Conservation (phyloP, 1,140 invertebrate species). For the Drosophila sucinea region DNA sequence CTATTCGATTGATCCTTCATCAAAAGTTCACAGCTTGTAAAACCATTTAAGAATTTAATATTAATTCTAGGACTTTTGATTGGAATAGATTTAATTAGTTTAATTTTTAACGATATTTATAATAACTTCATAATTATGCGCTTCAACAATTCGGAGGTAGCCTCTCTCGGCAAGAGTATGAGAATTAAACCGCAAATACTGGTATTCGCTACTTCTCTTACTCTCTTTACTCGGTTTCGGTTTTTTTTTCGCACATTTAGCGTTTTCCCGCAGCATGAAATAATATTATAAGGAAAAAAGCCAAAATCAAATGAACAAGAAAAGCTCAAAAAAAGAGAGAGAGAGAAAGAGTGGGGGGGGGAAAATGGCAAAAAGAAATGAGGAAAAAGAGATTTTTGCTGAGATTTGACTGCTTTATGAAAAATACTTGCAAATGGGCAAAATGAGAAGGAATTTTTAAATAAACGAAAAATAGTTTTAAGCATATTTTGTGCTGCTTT, state of each 20-base stretch:
- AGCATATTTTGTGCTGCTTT: not conserved
- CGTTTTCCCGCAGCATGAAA: constrained; percentile 40
- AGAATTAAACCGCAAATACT: constrained; percentile 35
- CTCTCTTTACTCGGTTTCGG: not conserved
- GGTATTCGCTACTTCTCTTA: not conserved
- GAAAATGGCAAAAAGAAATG: constrained; percentile 27
- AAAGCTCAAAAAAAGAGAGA: constrained; percentile 12
- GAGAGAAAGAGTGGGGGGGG: not conserved
- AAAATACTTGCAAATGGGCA: constrained; percentile 18
- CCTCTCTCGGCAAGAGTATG: not conserved
- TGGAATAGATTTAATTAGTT: too few relatives aligned
- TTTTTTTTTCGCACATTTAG: constrained; percentile 44
- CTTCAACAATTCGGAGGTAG: not conserved
- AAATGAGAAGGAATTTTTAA: constrained; percentile 1
- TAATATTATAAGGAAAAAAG: constrained; percentile 37
- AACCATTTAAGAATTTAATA: too few relatives aligned
- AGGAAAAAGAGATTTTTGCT: constrained; percentile 44
- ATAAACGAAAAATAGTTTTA: not conserved
- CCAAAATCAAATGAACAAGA: constrained; percentile 54
- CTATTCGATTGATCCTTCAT: too few relatives aligned
- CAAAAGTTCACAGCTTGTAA: too few relatives aligned
- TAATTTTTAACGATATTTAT: too few relatives aligned
- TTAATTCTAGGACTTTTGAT: too few relatives aligned
- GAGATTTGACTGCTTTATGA: constrained; percentile 58
- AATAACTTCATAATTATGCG: too few relatives aligned